Evolutionary conservation across 2,113 vertebrate genomes (phyloP), one percentile per base, ranked within the genome.

Genomic region (Puma concolor): DNA sequence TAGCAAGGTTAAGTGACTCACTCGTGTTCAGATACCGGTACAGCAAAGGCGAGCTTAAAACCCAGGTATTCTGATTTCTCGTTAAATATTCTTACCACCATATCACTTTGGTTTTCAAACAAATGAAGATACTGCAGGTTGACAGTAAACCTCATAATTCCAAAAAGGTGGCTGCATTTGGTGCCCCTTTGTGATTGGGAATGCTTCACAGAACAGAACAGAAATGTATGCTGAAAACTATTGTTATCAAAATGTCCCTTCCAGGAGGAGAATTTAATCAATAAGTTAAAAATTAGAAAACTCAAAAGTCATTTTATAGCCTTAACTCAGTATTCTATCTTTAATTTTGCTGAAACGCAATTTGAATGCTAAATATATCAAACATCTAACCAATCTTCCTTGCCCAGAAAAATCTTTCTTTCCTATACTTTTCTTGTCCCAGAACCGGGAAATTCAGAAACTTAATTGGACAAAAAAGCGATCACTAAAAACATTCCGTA

Each of bases 251-350:
- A 94, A 92, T 29, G 5, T 66, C 19, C 52, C 88, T 92, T 91
- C 6, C 21, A 80, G 54, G 66, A 88, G 23, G 36, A 21, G 5
- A 88, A 50, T 76, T 94, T 44, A 83, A 91, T 88, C 48, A 82
- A 4, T 64, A 88, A 94, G 27, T 69, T 81, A 91, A 90, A 82
- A 90, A 83, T 87, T 79, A 74, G 57, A 12, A 80, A 91, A 86
- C 60, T 93, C 66, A 71, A 79, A 91, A 76, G n/a, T 86, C 48
- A 92, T 88, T 94, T 96, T 94, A 54, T 5, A 87, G 12, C 12
- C n/a, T 86, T 96, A 87, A 88, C 36, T 92, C 67, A 91, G 79
- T 82, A 91, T 85, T 89, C 74, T 87, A 64, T 64, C 76, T 93
- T 89, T 54, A 77, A 36, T 96, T 95, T 41, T 57, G 84, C 36